Evolutionary conservation across 2,888 invertebrate species (phyloP).

Genomic region (Polyommatus icarus): DNA sequence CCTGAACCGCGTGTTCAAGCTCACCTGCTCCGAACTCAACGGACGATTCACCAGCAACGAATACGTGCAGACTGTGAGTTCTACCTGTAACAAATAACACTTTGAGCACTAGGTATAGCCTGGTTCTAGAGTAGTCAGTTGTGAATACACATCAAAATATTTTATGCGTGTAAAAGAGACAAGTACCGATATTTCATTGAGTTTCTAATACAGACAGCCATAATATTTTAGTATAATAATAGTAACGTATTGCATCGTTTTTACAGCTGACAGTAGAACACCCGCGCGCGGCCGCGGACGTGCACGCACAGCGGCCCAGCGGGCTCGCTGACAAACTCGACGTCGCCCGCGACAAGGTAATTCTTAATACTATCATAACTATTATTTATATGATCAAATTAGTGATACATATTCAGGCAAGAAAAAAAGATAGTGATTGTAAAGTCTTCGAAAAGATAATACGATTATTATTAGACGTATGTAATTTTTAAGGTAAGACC

Average conservation of each 20-base stretch:
- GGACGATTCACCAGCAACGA: constrained; percentile 97
- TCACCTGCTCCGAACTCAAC: constrained; percentile 96
- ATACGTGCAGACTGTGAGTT: constrained; percentile 91
- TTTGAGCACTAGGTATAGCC: neutral
- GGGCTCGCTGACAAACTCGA: constrained; percentile 75
- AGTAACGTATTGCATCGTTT: neutral
- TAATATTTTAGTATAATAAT: neutral
- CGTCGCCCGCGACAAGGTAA: constrained; percentile 60
- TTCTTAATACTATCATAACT: too few relatives aligned
- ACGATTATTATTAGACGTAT: too few relatives aligned
- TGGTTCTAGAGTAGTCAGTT: too few relatives aligned
- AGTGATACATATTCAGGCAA: too few relatives aligned
- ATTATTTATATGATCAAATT: too few relatives aligned
- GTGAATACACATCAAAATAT: too few relatives aligned
- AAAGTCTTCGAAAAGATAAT: too few relatives aligned
- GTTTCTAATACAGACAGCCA: too few relatives aligned
- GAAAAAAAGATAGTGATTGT: too few relatives aligned
- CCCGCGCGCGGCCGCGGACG: constrained; percentile 83
- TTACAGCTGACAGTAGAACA: constrained; percentile 91
- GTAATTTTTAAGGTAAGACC: too few relatives aligned
- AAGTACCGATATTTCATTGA: too few relatives aligned
- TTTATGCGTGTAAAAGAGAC: too few relatives aligned
- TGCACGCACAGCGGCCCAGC: constrained; percentile 76
- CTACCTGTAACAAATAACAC: neutral
- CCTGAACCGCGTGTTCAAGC: constrained; percentile 95